phyloP scores from a whole-genome alignment of 1,140 invertebrate genomes.

The Papilio machaon region DNA sequence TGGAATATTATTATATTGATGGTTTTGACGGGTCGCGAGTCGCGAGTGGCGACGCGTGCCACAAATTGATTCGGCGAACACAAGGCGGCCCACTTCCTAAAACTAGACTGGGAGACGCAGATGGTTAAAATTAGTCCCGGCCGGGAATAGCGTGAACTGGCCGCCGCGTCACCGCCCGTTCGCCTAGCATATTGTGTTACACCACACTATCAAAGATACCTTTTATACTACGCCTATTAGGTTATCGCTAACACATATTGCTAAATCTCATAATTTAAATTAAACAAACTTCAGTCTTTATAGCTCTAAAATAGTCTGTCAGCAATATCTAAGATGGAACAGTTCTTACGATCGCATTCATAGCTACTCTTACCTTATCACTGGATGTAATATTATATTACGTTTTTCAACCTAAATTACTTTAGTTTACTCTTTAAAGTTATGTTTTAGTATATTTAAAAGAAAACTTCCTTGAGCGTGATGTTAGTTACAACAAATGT shows the following conservation, averaged over 20 bases:
- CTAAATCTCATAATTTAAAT: background rate
- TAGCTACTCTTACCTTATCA: background rate
- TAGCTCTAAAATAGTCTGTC: background rate
- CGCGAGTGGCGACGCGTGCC: slow-evolving; percentile 45
- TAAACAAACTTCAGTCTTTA: background rate
- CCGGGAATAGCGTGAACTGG: slow-evolving; percentile 79
- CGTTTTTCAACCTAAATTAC: background rate
- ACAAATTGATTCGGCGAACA: slow-evolving; percentile 70
- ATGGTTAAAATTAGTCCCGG: slow-evolving; percentile 80
- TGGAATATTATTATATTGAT: background rate
- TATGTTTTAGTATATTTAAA: slow-evolving; percentile 3
- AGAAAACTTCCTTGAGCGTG: slow-evolving; percentile 17
- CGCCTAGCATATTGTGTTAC: slow-evolving; percentile 77
- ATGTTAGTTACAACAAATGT: slow-evolving; percentile 7
- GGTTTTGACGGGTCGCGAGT: slow-evolving; percentile 13
- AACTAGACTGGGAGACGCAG: slow-evolving; percentile 78
- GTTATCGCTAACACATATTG: background rate
- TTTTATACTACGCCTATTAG: background rate
- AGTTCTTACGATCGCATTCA: background rate
- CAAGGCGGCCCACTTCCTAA: slow-evolving; percentile 78
- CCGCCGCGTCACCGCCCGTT: slow-evolving; percentile 66
- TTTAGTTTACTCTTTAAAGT: background rate
- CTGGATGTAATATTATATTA: background rate
- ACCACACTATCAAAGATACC: slow-evolving; percentile 55
- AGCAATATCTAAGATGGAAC: background rate